Percentiles rank a stretch among this genome's conserved stretches.
Conservation (phyloP, 2,888 invertebrate genomes). For the Ametastegia equiseti region DNA sequence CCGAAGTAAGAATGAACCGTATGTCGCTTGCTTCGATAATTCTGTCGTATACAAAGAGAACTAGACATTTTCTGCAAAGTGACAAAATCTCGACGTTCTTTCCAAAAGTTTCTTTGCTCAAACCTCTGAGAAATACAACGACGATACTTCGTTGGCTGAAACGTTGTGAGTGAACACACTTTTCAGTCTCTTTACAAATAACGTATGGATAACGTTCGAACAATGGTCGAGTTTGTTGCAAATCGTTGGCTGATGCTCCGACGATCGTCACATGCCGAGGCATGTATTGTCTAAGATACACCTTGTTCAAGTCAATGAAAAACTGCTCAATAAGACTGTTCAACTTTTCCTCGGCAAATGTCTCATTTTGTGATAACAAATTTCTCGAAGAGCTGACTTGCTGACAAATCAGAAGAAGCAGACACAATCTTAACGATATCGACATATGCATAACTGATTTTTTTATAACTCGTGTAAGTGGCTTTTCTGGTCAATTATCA, state of each 20-base stretch:
- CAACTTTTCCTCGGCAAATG: neutral
- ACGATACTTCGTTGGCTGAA: constrained; percentile 27
- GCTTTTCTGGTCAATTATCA: neutral
- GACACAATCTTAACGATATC: neutral
- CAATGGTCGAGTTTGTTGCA: neutral
- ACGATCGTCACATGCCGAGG: neutral
- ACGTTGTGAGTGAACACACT: neutral
- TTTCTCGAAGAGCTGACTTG: neutral
- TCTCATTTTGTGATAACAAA: neutral
- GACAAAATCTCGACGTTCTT: neutral
- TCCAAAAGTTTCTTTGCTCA: neutral
- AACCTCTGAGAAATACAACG: neutral
- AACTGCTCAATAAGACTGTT: neutral
- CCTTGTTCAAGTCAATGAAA: neutral
- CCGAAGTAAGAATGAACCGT: neutral
- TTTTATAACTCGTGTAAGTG: neutral
- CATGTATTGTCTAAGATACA: neutral
- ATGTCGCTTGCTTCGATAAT: neutral
- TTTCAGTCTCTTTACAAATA: neutral
- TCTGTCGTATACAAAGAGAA: constrained; percentile 3
- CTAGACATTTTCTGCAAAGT: neutral
- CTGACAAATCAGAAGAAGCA: neutral
- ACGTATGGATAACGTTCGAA: neutral
- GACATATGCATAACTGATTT: neutral
- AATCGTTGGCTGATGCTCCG: constrained; percentile 4